Evolutionary conservation across 2,113 vertebrate genomes (phyloP).

Genomic region (Orientallactaga bullata): DNA sequence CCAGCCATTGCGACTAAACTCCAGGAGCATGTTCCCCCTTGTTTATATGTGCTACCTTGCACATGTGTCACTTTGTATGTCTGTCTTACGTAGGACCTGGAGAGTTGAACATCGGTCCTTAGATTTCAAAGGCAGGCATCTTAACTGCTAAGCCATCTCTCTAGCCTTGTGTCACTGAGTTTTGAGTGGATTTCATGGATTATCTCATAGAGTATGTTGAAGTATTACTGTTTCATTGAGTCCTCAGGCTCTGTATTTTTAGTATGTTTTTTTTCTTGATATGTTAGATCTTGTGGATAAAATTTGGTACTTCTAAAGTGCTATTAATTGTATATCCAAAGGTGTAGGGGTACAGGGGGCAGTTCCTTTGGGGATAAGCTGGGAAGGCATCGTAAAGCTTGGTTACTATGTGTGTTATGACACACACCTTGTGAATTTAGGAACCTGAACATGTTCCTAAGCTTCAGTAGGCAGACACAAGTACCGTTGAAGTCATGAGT

Average conservation of each 20-base stretch:
- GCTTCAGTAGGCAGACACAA: constrained; percentile 1
- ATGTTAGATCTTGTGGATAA: constrained; percentile 39
- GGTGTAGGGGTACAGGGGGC: not conserved
- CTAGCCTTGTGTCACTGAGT: not conserved
- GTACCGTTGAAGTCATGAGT: not conserved
- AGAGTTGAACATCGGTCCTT: too few relatives aligned
- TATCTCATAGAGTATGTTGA: constrained; percentile 1
- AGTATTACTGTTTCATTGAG: constrained; percentile 27
- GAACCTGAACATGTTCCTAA: not conserved
- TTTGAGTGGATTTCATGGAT: constrained; percentile 36
- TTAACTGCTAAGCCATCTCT: too few relatives aligned
- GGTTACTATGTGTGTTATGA: not conserved
- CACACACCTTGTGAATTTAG: not conserved
- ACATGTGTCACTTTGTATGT: too few relatives aligned
- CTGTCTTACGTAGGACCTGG: too few relatives aligned
- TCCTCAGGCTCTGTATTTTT: not conserved
- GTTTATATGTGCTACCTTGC: too few relatives aligned
- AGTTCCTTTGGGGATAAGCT: not conserved
- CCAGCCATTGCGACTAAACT: too few relatives aligned
- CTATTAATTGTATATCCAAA: not conserved
- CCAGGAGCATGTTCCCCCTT: too few relatives aligned
- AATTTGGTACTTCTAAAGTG: not conserved
- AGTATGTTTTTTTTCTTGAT: not conserved
- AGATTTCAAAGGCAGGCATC: too few relatives aligned
- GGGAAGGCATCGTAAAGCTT: not conserved